These are phyloP conservation scores for Nestor notabilis DNA, from an alignment of 2,113 vertebrate genomes.

Conservation along the genomic window DNA sequence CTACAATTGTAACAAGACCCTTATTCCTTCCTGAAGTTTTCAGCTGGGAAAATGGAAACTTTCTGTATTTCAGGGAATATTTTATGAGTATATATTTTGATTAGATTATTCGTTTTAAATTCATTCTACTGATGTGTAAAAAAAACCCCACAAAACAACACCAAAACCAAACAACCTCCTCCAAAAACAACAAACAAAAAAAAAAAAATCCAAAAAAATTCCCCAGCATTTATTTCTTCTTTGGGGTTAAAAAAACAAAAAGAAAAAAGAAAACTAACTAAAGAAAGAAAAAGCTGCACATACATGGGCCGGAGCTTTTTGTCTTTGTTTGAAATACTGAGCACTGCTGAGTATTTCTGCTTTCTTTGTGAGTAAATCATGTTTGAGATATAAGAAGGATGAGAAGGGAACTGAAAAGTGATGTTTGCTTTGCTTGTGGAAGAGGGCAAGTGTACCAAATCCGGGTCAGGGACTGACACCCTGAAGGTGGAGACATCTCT, in stretches of 20 bases:
- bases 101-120: neutral
- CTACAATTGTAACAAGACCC: neutral
- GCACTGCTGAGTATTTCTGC: neutral
- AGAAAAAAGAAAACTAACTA: neutral
- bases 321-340: neutral
- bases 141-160: neutral
- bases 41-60: neutral
- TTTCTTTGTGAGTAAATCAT: neutral
- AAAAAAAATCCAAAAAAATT: neutral
- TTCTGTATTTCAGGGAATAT: neutral
- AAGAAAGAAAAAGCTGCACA: neutral
- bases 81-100: neutral
- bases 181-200: neutral
- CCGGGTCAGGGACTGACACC: neutral
- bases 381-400: neutral
- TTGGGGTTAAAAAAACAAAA: neutral
- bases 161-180: neutral
- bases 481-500: neutral
- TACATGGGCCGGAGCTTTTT: neutral
- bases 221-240: neutral
- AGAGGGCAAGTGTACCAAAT: neutral
- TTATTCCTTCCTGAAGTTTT: conserved; percentile 3
- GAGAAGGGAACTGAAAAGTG: neutral
- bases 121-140: neutral
- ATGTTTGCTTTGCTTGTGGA: neutral